Evolutionary conservation across 2,797 vertebrate genomes (phyloP).

Genomic region (Mallotus villosus): DNA sequence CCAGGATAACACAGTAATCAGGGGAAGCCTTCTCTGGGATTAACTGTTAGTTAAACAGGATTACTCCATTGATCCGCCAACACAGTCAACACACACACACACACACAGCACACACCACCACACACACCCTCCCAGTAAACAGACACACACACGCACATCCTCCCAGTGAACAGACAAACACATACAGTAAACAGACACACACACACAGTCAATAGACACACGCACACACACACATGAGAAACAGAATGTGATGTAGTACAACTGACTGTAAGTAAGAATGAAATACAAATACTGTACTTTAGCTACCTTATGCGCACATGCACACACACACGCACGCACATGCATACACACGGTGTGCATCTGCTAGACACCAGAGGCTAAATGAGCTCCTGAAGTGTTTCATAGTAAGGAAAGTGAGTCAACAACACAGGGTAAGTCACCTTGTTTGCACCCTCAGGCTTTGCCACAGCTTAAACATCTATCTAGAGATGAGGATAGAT

Average conservation of each 20-base stretch:
- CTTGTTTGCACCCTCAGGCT: conserved; percentile 14
- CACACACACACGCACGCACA: neutral
- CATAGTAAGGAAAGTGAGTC: conserved; percentile 27
- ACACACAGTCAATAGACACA: neutral
- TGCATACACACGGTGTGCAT: conserved; percentile 9
- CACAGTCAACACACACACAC: neutral
- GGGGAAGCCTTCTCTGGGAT: conserved; percentile 49
- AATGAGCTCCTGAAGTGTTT: conserved; percentile 14
- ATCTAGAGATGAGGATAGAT: neutral
- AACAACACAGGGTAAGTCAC: conserved; percentile 25
- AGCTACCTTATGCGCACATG: neutral
- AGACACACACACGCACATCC: conserved; percentile 10
- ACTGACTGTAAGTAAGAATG: neutral
- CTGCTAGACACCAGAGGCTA: conserved; percentile 23
- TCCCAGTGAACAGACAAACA: neutral
- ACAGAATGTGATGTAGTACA: neutral
- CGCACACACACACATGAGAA: neutral
- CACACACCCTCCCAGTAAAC: neutral
- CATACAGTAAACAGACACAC: neutral
- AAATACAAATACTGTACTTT: too few relatives aligned
- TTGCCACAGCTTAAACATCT: neutral
- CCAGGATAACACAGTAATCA: conserved; percentile 65
- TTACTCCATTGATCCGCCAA: conserved; percentile 46
- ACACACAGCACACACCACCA: conserved; percentile 5
- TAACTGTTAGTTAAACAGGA: conserved; percentile 61